These are phyloP conservation scores for Cephus rjabovi DNA, from an alignment of 2,888 invertebrate genomes.

Conservation along the genomic window DNA sequence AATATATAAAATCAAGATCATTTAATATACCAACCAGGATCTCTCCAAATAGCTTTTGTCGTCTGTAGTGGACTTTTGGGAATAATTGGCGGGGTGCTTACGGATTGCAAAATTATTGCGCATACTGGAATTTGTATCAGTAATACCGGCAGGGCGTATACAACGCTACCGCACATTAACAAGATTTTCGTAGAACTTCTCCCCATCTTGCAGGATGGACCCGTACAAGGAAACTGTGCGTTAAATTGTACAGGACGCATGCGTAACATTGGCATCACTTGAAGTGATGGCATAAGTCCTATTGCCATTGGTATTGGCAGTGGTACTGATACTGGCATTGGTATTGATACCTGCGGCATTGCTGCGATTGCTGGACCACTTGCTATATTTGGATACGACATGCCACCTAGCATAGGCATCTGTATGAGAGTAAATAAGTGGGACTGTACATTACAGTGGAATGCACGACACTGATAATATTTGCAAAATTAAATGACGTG, in stretches of 20 bases:
- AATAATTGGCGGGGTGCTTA: neutral
- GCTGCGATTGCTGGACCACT: neutral
- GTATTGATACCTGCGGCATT: neutral
- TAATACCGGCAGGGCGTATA: neutral
- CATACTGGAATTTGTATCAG: neutral
- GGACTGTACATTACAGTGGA: neutral
- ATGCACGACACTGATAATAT: neutral
- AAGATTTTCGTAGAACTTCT: neutral
- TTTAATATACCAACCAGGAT: neutral
- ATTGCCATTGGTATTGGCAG: neutral
- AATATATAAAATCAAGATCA: neutral
- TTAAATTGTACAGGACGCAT: neutral
- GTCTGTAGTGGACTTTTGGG: rapidly evolving
- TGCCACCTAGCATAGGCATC: neutral
- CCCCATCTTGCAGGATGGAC: neutral
- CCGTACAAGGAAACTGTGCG: neutral
- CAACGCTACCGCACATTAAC: neutral
- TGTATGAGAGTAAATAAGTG: neutral
- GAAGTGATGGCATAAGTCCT: neutral
- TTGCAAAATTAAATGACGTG: neutral
- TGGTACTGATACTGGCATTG: no score
- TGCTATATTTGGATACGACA: neutral
- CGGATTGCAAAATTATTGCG: neutral
- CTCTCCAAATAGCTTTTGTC: neutral
- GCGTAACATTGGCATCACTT: neutral